Conservation (phyloP, 2,888 invertebrate species). For the Ellobium chinense region DNA sequence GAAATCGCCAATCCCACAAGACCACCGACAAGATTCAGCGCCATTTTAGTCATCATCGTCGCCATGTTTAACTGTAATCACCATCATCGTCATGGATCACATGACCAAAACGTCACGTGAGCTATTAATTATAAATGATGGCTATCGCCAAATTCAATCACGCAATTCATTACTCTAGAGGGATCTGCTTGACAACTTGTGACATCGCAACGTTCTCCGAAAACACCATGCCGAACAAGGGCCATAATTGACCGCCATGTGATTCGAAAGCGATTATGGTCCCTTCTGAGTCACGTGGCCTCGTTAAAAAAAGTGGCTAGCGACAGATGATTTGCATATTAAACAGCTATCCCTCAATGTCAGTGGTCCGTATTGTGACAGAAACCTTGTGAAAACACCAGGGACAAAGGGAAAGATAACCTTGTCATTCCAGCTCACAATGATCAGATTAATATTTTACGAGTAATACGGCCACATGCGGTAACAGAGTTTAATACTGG, state of each 20-base stretch:
- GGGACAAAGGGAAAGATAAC: background rate
- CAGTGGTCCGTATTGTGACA: background rate
- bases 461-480: too few relatives aligned
- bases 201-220: background rate
- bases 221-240: background rate
- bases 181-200: constrained; percentile 1
- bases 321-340: constrained; percentile 13
- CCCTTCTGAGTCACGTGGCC: background rate
- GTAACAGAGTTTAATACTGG: too few relatives aligned
- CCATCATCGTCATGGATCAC: background rate
- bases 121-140: constrained; percentile 17
- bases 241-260: background rate
- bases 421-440: background rate
- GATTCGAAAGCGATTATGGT: constrained; percentile 7
- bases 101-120: background rate
- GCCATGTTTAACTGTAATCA: background rate
- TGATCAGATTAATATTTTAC: too few relatives aligned
- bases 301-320: background rate
- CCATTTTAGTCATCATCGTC: background rate
- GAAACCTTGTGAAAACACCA: background rate
- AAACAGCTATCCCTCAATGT: background rate
- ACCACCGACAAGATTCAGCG: too few relatives aligned
- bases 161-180: background rate
- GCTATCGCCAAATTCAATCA: constrained; percentile 9
- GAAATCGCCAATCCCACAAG: too few relatives aligned